Conservation (phyloP, 2,888 invertebrate genomes). For the Phengaris arion region DNA sequence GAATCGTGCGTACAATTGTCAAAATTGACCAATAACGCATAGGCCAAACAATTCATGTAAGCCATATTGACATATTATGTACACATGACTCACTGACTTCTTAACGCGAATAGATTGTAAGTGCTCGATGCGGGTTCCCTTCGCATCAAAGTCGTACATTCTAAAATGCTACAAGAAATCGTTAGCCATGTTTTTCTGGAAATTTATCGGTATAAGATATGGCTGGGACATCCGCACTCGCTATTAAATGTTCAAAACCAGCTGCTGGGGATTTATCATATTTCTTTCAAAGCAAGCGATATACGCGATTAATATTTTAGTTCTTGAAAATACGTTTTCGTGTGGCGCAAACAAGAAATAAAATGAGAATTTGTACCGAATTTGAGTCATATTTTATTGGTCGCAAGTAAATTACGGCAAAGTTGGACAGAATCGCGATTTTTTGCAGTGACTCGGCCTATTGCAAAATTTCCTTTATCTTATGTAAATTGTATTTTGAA, state of each 20-base stretch:
- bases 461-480: too few species aligned
- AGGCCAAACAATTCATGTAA: too few species aligned
- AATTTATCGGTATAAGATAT: conserved; percentile 56
- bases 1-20: too few species aligned
- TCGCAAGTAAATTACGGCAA: too few species aligned
- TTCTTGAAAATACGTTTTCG: background rate
- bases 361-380: too few species aligned
- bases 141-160: conserved; percentile 16
- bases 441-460: too few species aligned
- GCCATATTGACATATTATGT: background rate
- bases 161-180: conserved; percentile 46
- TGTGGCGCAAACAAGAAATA: background rate
- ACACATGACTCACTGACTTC: background rate
- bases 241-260: conserved; percentile 30
- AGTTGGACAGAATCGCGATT: too few species aligned
- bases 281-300: conserved; percentile 23
- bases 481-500: too few species aligned
- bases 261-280: conserved; percentile 20
- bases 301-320: background rate
- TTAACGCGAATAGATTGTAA: too few species aligned
- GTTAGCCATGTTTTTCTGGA: conserved; percentile 49
- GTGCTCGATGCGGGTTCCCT: too few species aligned
- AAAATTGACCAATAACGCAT: too few species aligned
- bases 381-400: too few species aligned
- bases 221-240: conserved; percentile 40